Conservation (phyloP, 2,797 vertebrate species). For the Cyprinella venusta region DNA sequence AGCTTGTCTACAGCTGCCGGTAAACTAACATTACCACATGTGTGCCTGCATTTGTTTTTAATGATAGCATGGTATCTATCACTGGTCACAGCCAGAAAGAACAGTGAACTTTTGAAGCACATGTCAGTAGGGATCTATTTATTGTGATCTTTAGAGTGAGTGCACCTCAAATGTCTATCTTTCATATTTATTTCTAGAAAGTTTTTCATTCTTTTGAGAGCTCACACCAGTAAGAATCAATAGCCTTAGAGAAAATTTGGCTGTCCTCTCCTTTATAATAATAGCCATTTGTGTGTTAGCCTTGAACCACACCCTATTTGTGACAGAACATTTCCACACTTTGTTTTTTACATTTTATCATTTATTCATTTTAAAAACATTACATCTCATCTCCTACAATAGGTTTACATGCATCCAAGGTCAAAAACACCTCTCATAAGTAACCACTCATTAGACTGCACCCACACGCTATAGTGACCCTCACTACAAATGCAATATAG, state of each 20-base stretch:
- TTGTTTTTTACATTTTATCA: neutral
- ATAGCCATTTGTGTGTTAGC: neutral
- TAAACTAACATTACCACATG: neutral
- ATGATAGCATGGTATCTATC: too few species aligned
- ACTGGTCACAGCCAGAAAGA: neutral
- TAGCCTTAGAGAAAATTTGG: neutral
- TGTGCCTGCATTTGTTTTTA: neutral
- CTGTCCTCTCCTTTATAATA: neutral
- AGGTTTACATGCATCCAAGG: neutral
- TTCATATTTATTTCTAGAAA: neutral
- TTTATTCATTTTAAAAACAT: neutral
- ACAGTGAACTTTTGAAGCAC: neutral
- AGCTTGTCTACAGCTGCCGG: neutral
- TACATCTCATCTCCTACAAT: neutral
- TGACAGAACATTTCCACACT: neutral
- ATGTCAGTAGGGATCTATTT: constrained; percentile 1
- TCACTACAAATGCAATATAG: too few species aligned
- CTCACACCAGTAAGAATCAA: neutral
- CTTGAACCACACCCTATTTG: neutral
- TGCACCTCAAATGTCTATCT: constrained; percentile 27
- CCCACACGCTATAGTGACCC: too few species aligned
- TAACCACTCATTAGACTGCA: too few species aligned
- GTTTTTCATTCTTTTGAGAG: neutral
- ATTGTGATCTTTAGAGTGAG: constrained; percentile 24
- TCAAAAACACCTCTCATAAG: neutral